Evolutionary conservation across 2,797 vertebrate species (phyloP).

Genomic region (Gila robusta): DNA sequence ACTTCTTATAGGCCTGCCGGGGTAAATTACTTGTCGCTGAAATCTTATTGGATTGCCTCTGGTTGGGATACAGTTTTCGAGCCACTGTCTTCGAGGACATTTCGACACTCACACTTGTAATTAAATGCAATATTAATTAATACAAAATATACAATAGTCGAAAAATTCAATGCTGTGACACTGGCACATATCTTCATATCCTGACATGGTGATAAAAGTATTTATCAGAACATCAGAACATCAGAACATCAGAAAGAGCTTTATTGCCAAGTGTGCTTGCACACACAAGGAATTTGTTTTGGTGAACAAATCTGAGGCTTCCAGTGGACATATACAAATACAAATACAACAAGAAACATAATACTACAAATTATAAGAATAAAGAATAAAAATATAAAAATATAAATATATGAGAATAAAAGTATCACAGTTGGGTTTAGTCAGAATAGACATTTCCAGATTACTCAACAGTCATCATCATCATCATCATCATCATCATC

Average conservation of each 20-base stretch:
- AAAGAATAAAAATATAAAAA: too few species aligned
- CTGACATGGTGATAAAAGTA: conserved; percentile 1
- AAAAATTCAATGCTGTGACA: conserved; percentile 1
- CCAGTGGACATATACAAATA: too few species aligned
- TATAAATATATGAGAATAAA: too few species aligned
- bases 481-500: too few species aligned
- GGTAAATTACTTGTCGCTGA: background rate
- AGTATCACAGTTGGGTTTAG: too few species aligned
- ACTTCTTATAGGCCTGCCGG: background rate
- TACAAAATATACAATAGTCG: background rate
- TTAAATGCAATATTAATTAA: background rate
- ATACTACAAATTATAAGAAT: too few species aligned
- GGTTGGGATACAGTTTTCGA: background rate
- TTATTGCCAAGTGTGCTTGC: too few species aligned
- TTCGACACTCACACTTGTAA: background rate
- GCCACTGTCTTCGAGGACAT: background rate
- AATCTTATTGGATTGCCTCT: background rate
- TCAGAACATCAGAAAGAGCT: background rate
- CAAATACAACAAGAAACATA: too few species aligned
- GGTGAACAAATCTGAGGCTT: too few species aligned
- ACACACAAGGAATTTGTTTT: too few species aligned
- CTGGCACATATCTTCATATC: background rate
- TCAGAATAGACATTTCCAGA: too few species aligned
- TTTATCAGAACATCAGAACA: background rate
- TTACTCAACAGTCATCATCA: too few species aligned